Conservation (phyloP, 2,113 vertebrate species). For the Sylvilagus bachmani region DNA sequence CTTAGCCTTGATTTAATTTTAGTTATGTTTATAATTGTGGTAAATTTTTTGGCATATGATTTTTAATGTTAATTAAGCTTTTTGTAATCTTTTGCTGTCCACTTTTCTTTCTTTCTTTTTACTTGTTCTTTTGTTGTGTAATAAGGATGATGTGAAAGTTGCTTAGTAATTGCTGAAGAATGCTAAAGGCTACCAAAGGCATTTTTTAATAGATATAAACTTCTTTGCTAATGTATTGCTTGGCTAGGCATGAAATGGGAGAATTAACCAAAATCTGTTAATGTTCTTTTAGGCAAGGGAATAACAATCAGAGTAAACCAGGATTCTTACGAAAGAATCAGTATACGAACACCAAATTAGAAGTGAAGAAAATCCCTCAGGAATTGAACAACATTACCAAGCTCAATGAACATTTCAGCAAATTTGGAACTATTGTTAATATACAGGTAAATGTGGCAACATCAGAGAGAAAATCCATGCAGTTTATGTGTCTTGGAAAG, state of each 20-base stretch:
- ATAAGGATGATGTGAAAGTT: conserved; percentile 34
- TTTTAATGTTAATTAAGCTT: conserved; percentile 17
- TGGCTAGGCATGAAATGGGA: neutral
- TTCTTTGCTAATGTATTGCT: conserved; percentile 3
- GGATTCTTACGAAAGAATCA: conserved; percentile 94
- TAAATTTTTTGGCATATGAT: neutral
- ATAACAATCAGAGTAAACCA: conserved; percentile 95
- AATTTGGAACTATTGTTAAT: conserved; percentile 98
- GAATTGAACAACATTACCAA: conserved; percentile 98
- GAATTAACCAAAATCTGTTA: conserved; percentile 66
- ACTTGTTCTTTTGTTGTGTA: neutral
- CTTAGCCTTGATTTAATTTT: conserved; percentile 20
- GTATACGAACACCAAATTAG: conserved; percentile 97
- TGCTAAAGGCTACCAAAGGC: neutral
- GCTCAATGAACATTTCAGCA: conserved; percentile 98
- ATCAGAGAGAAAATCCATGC: conserved; percentile 11
- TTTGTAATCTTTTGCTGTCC: neutral
- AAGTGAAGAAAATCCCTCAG: conserved; percentile 96
- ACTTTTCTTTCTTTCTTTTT: neutral
- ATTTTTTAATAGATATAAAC: neutral
- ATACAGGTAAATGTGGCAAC: conserved; percentile 93
- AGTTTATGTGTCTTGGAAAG: conserved; percentile 33
- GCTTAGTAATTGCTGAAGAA: conserved; percentile 37
- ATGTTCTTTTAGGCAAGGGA: conserved; percentile 90
- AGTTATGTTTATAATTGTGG: neutral